Percentiles rank a stretch among this genome's conserved stretches.
These are phyloP conservation scores for Palythoa caribaeorum DNA, from an alignment of 92 coral and sea anemone species.

Conservation along the genomic window DNA sequence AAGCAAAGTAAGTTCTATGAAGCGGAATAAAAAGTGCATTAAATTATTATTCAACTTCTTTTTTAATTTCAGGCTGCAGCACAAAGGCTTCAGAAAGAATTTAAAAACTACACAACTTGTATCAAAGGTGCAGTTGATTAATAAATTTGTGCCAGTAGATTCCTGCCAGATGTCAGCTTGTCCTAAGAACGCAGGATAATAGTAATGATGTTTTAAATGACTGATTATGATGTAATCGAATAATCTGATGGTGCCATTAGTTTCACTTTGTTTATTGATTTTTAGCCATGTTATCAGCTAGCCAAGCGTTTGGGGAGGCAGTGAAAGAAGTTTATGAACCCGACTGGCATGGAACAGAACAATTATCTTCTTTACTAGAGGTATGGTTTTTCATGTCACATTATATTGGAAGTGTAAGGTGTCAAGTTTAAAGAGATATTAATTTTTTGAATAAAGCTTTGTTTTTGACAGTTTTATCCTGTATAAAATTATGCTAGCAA, in stretches of 20 bases:
- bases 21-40: not conserved
- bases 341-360: constrained; percentile 93
- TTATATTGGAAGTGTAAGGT: not conserved
- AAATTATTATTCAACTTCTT: not conserved
- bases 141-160: too few species aligned
- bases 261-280: not conserved
- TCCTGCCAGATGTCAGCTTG: too few species aligned
- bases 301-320: constrained; percentile 91
- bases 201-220: not conserved
- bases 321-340: constrained; percentile 96
- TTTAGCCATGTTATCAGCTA: constrained; percentile 89
- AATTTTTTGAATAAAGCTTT: too few species aligned
- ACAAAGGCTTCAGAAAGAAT: constrained; percentile 95
- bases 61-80: constrained; percentile 81
- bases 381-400: constrained; percentile 40
- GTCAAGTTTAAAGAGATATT: too few species aligned
- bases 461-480: too few species aligned
- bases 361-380: constrained; percentile 79
- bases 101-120: constrained; percentile 91
- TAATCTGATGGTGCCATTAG: not conserved
- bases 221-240: not conserved
- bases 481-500: too few species aligned
- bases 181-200: too few species aligned
- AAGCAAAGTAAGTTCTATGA: not conserved
- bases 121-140: constrained; percentile 70